These are phyloP conservation scores for Allobates femoralis DNA, from an alignment of 2,797 vertebrate genomes.

Conservation along the genomic window DNA sequence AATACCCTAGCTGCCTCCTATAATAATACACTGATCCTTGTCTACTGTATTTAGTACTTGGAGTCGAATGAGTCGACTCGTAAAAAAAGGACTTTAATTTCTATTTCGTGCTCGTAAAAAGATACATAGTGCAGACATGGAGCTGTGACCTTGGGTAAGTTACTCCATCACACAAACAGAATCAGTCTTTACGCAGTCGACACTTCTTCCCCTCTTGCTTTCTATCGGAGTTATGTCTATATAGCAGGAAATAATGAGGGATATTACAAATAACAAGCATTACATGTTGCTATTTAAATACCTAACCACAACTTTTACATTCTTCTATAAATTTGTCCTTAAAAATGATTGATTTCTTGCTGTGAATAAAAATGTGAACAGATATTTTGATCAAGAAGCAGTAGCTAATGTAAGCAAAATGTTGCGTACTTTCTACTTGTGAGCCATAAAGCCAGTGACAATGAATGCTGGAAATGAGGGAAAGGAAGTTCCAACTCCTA, in stretches of 20 bases:
- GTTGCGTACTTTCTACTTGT: too few species aligned
- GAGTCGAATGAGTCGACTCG: not conserved
- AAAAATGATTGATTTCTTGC: too few species aligned
- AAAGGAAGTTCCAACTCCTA: too few species aligned
- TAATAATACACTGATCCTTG: conserved; percentile 34
- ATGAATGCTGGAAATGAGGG: too few species aligned
- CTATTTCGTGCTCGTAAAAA: not conserved
- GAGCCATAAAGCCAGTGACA: too few species aligned
- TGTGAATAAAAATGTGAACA: too few species aligned
- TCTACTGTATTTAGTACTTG: not conserved
- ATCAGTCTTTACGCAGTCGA: not conserved
- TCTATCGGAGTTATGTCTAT: not conserved
- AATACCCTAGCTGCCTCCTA: conserved; percentile 24
- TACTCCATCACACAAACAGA: conserved; percentile 35
- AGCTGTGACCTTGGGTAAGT: conserved; percentile 27
- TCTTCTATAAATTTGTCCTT: too few species aligned
- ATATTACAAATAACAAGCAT: not conserved
- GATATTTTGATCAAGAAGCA: too few species aligned
- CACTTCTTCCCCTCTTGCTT: conserved; percentile 13
- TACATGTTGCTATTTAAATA: too few species aligned
- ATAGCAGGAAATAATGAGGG: conserved; percentile 30
- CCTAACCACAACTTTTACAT: too few species aligned
- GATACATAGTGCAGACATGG: conserved; percentile 5
- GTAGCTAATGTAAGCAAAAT: too few species aligned
- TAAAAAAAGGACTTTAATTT: conserved; percentile 22